Base-by-base conservation (phyloP, 2,888 invertebrate genomes). In the Galeopsomyia nigrocyanea region DNA sequence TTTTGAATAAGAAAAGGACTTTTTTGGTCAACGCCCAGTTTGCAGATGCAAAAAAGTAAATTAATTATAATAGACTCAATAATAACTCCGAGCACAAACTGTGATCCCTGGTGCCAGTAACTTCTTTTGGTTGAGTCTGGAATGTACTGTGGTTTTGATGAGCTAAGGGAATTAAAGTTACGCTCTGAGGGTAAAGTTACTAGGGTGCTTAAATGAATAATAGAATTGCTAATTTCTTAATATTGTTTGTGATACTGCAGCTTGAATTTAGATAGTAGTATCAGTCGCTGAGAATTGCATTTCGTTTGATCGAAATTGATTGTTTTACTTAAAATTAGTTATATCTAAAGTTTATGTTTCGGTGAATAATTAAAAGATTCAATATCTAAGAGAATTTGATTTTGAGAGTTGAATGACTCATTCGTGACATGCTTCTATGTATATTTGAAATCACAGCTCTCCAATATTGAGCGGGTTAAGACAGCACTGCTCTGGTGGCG, bases 101-200 rank as follows among this genome's bases (percentile, higher is more conserved):
- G 19, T 22, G 46, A 26, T 46, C 31, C 57, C 53, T 14, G 51
- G 16, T 39, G 49, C 64, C 47, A 46, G 21, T 46, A 68, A 73
- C 39, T 73, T 69, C 61, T 69, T 68, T 66, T 69, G 62, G 39
- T 65, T 26, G 26, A 53, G 31, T 46, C 56, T 26, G 61, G 60
- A 66, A 68, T 62, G 46, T 62, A 62, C 73, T 73, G 51, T 22
- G 60, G 22, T 67, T 74, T 71, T 74, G 74, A 74, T 71, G 71
- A 74, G 74, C 60, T 71, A 46, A 58, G 70, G 74, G 70, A 74
- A 68, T 74, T 71, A 71, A 74, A 74, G 71, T 73, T 68, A 73
- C 60, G 56, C 64, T 56, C 21, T 49, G 49, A 60, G 58, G 55
- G 58, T 58, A 46, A 64, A 73, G 64, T 74, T 71, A 63, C 65